Percentiles rank a stretch among this genome's conserved stretches.
phyloP scores from a whole-genome alignment of 2,113 vertebrate genomes.

The Diadophis punctatus region DNA sequence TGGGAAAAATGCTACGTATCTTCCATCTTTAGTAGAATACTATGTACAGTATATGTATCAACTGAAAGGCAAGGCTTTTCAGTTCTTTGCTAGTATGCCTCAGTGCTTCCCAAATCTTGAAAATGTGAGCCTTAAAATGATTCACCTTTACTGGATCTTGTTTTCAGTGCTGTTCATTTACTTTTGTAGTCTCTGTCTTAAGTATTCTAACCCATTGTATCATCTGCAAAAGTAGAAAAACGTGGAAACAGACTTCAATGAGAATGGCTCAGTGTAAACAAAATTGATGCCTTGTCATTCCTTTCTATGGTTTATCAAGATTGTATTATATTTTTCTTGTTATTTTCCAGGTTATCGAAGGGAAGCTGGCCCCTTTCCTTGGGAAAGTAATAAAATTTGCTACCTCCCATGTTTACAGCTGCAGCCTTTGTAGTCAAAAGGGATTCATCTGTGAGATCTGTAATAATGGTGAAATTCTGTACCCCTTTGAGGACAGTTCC shows the following conservation, averaged over 20 bases:
- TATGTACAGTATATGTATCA: neutral
- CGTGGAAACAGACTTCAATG: neutral
- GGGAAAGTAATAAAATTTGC: conserved; percentile 98
- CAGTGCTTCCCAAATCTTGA: neutral
- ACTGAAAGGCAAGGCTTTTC: neutral
- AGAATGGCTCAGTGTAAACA: conserved; percentile 8
- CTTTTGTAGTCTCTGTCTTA: conserved; percentile 29
- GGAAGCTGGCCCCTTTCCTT: conserved; percentile 93
- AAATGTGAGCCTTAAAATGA: conserved; percentile 35
- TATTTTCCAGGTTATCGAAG: conserved; percentile 89
- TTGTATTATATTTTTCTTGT: conserved; percentile 20
- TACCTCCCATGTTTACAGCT: conserved; percentile 92
- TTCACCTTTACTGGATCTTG: neutral
- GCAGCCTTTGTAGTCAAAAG: conserved; percentile 96
- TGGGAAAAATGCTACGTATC: neutral
- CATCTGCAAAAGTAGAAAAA: neutral
- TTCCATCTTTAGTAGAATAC: neutral
- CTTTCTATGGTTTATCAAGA: conserved; percentile 19
- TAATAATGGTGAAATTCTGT: conserved; percentile 91
- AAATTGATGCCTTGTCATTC: conserved; percentile 35
- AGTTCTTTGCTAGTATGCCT: neutral
- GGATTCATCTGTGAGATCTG: conserved; percentile 99
- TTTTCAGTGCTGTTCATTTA: conserved; percentile 51
- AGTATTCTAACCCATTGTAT: neutral
- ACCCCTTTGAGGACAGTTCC: conserved; percentile 93